Evolutionary conservation across 2,113 vertebrate genomes (phyloP).

Genomic region (Scomber colias): DNA sequence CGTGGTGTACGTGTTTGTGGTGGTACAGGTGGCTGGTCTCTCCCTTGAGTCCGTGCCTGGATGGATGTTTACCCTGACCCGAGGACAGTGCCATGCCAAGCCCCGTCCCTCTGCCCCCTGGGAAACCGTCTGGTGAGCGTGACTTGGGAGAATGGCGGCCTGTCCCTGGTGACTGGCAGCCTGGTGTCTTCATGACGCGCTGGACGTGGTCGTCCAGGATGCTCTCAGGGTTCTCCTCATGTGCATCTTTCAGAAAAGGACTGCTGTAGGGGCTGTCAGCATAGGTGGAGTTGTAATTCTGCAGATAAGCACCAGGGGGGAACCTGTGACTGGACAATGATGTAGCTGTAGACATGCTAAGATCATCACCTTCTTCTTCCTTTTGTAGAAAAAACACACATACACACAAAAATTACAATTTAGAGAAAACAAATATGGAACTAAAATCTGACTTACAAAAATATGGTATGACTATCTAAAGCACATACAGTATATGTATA

Average conservation of each 20-base stretch:
- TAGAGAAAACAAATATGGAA: background rate
- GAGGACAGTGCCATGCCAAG: constrained; percentile 72
- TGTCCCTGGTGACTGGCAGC: constrained; percentile 93
- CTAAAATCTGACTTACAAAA: background rate
- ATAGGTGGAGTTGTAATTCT: constrained; percentile 89
- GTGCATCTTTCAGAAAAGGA: constrained; percentile 87
- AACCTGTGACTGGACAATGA: constrained; percentile 87
- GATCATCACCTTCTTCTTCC: constrained; percentile 96
- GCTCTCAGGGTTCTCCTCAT: constrained; percentile 96
- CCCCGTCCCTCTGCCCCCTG: constrained; percentile 79
- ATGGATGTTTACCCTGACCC: constrained; percentile 86
- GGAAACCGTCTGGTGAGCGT: constrained; percentile 89
- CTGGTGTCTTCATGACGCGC: constrained; percentile 96
- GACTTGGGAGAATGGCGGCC: constrained; percentile 91
- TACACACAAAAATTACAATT: background rate
- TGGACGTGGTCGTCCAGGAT: constrained; percentile 98
- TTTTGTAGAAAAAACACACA: constrained; percentile 53
- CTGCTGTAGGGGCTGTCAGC: constrained; percentile 86
- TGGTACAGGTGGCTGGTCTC: constrained; percentile 86
- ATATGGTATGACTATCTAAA: background rate
- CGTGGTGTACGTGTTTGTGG: constrained; percentile 92
- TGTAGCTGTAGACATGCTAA: constrained; percentile 82
- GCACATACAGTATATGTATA: no score
- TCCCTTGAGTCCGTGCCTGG: constrained; percentile 86
- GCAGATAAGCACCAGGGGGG: constrained; percentile 84